phyloP scores from a whole-genome alignment of 1,140 invertebrate species.

The Berghia stephanieae region DNA sequence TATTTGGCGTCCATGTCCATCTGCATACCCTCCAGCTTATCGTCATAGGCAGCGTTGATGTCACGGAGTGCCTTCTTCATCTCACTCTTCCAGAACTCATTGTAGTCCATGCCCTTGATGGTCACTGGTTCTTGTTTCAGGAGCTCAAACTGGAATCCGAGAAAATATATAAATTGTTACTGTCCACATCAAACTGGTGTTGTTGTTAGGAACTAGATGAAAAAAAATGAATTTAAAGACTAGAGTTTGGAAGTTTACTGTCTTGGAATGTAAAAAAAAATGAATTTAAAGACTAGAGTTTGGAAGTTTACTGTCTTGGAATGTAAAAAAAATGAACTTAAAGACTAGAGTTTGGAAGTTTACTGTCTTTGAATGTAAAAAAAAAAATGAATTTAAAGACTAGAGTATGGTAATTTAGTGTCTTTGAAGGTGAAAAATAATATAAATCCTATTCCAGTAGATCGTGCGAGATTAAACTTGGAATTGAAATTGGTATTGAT shows the following conservation, averaged over 20 bases:
- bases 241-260: neutral
- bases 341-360: neutral
- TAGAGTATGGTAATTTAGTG: neutral
- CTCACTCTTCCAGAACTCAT: constrained; percentile 57
- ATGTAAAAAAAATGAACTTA: neutral
- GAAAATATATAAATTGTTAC: neutral
- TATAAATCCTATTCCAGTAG: too few species aligned
- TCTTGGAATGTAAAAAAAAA: neutral
- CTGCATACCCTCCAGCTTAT: constrained; percentile 63
- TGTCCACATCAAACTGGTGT: too few species aligned
- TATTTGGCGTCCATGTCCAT: constrained; percentile 60
- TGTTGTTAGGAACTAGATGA: neutral
- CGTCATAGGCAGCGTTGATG: constrained; percentile 68
- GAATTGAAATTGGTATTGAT: too few species aligned
- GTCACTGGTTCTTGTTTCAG: constrained; percentile 31
- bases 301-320: neutral
- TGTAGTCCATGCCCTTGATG: constrained; percentile 43
- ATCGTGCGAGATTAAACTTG: too few species aligned
- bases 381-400: neutral
- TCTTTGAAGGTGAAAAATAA: neutral
- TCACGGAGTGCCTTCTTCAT: constrained; percentile 68
- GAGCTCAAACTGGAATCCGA: constrained; percentile 26
- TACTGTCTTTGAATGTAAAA: neutral
- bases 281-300: neutral
- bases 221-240: neutral